Percentiles rank a stretch among this genome's conserved stretches.
Evolutionary conservation across 2,888 invertebrate genomes (phyloP).

Genomic region (Acanthosepion lycidas): DNA sequence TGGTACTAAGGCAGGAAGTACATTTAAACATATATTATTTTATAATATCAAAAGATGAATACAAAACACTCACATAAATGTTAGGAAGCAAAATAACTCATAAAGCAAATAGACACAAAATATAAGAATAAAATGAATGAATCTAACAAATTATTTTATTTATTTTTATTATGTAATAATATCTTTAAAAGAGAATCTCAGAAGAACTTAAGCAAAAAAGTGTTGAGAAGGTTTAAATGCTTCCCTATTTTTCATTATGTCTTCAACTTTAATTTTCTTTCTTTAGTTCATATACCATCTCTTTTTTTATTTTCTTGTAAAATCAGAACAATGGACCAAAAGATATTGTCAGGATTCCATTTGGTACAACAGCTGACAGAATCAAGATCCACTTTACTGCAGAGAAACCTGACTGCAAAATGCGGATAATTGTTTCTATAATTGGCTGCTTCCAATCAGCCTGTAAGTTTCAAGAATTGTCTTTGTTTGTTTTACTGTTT

Average conservation of each 20-base stretch:
- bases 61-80: too few species aligned
- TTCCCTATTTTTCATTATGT: not conserved
- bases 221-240: not conserved
- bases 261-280: not conserved
- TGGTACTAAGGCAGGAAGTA: too few species aligned
- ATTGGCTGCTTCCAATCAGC: not conserved
- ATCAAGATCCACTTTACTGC: constrained; percentile 34
- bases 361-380: not conserved
- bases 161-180: not conserved
- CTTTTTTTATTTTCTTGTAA: not conserved
- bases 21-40: too few species aligned
- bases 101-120: not conserved
- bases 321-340: constrained; percentile 15
- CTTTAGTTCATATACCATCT: not conserved
- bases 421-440: not conserved
- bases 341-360: constrained; percentile 25
- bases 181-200: not conserved
- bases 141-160: too few species aligned
- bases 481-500: not conserved
- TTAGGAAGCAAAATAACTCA: too few species aligned
- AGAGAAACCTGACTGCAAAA: not conserved
- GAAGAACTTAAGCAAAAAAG: not conserved
- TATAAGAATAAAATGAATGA: not conserved
- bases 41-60: too few species aligned
- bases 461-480: not conserved